phyloP scores from a whole-genome alignment of 2,797 vertebrate species.

The Microhierax caerulescens region DNA sequence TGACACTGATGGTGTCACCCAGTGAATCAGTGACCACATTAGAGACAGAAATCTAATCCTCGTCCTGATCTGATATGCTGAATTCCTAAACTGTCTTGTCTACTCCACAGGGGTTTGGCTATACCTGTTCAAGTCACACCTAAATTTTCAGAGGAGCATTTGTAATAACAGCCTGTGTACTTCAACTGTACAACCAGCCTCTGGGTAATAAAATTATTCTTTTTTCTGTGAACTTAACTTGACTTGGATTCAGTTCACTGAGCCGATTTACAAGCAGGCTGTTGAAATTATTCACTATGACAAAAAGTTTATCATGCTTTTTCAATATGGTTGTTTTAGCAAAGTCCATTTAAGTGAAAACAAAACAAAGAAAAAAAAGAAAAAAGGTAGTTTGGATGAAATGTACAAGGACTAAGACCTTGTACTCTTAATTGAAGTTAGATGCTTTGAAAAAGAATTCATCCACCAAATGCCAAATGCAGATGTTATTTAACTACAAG shows the following conservation, averaged over 20 bases:
- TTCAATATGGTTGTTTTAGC: not conserved
- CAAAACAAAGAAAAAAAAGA: not conserved
- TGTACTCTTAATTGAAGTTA: not conserved
- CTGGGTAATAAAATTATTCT: not conserved
- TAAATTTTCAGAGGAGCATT: not conserved
- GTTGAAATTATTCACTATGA: not conserved
- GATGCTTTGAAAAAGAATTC: not conserved
- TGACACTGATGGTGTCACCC: not conserved
- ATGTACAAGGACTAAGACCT: not conserved
- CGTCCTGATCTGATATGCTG: not conserved
- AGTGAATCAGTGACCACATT: fast-evolving
- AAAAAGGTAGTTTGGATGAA: fast-evolving
- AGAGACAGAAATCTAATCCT: not conserved
- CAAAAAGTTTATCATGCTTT: not conserved
- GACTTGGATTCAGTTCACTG: not conserved
- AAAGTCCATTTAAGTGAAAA: not conserved
- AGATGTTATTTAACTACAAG: not conserved
- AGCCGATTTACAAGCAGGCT: not conserved
- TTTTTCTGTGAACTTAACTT: not conserved
- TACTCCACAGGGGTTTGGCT: not conserved
- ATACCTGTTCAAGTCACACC: not conserved
- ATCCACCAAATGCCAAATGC: not conserved
- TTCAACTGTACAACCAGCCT: not conserved
- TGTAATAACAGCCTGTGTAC: not conserved
- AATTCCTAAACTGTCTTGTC: not conserved